Evolutionary conservation across 2,797 vertebrate genomes (phyloP).

Genomic region (Micrastur ruficollis): DNA sequence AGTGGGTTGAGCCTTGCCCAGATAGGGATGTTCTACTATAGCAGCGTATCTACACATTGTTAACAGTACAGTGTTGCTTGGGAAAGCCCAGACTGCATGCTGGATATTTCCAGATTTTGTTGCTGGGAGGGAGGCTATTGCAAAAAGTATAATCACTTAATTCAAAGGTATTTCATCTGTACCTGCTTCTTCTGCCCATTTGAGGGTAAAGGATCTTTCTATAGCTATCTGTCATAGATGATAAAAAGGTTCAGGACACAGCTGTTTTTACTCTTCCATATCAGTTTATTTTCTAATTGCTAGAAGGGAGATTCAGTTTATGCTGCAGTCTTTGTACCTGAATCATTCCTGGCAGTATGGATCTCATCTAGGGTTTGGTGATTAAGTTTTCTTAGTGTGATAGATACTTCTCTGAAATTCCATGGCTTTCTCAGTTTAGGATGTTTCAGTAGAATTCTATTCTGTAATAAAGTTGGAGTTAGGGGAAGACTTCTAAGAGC

Average conservation of each 20-base stretch:
- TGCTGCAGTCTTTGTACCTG: not conserved
- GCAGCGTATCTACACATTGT: not conserved
- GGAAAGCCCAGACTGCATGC: not conserved
- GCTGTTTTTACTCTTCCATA: not conserved
- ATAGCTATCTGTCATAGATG: not conserved
- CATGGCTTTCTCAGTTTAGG: not conserved
- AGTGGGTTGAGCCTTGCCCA: not conserved
- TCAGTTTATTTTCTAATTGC: not conserved
- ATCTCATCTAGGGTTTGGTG: not conserved
- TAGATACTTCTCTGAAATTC: not conserved
- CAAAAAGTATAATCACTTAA: not conserved
- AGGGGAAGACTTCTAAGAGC: not conserved
- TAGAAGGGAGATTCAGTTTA: not conserved
- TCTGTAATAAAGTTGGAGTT: not conserved
- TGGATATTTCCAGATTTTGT: not conserved
- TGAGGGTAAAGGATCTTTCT: not conserved
- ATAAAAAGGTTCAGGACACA: not conserved
- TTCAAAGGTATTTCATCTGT: not conserved
- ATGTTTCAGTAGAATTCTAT: not conserved
- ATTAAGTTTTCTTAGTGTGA: not conserved
- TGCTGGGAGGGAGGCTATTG: not conserved
- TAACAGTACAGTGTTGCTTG: not conserved
- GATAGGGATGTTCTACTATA: not conserved
- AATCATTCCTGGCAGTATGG: not conserved
- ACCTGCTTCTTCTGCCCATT: not conserved